Percentiles rank a stretch among this genome's conserved stretches.
Conservation (phyloP, 2,113 vertebrate species). For the Boleophthalmus pectinirostris region DNA sequence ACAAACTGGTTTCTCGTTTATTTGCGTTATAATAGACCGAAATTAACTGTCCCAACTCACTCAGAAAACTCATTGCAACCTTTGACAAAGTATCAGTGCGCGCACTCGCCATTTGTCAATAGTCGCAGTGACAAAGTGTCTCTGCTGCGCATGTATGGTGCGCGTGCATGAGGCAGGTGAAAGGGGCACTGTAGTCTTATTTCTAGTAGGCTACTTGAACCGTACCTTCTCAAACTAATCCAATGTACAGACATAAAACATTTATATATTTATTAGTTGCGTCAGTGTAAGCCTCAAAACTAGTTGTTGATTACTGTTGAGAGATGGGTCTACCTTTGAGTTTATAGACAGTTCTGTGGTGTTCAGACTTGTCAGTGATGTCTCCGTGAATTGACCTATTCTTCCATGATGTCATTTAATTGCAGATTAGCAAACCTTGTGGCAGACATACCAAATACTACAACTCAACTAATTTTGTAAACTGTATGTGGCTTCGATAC, state of each 20-base stretch:
- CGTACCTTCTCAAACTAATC: not conserved
- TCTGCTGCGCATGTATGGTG: not conserved
- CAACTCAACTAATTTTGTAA: conserved; percentile 12
- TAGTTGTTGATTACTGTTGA: not conserved
- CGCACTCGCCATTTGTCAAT: not conserved
- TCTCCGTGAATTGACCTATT: conserved; percentile 46
- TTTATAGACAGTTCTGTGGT: not conserved
- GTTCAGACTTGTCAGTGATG: conserved; percentile 11
- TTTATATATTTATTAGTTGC: not conserved
- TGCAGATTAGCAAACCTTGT: conserved; percentile 9
- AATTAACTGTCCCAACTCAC: not conserved
- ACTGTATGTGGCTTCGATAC: not conserved
- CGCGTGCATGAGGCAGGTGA: conserved; percentile 32
- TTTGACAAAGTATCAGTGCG: not conserved
- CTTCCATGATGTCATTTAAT: conserved; percentile 49
- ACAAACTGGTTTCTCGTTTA: not conserved
- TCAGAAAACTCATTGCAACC: not conserved
- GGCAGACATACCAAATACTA: not conserved
- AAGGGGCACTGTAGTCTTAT: not conserved
- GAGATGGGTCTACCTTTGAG: not conserved
- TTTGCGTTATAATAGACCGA: not conserved
- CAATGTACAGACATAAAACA: not conserved
- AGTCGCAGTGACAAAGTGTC: not conserved
- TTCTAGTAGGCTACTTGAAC: not conserved
- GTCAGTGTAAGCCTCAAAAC: not conserved